Conservation (phyloP, 2,113 vertebrate species). For the Gorsachius goisagi region DNA sequence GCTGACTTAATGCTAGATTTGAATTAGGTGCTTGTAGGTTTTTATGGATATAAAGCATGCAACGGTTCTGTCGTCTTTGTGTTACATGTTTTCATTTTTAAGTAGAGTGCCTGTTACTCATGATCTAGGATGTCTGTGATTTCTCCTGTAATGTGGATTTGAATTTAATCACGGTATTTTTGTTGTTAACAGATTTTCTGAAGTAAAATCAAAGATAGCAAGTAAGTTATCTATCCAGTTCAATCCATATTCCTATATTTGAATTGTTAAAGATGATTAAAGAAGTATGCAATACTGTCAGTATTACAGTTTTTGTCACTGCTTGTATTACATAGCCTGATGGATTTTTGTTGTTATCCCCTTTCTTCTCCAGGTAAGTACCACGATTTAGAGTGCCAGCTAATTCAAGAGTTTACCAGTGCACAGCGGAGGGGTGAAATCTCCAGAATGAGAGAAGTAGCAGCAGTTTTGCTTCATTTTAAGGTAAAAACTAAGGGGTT, state of each 20-base stretch:
- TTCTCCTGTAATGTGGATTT: conserved; percentile 6
- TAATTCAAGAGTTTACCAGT: conserved; percentile 97
- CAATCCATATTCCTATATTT: conserved; percentile 17
- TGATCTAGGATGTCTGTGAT: not conserved
- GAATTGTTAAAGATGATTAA: conserved; percentile 28
- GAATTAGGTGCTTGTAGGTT: conserved; percentile 48
- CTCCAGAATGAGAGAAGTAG: conserved; percentile 96
- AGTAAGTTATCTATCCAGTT: conserved; percentile 81
- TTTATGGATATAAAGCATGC: not conserved
- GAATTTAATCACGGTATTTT: conserved; percentile 37
- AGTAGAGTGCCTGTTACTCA: not conserved
- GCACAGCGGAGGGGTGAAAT: conserved; percentile 94
- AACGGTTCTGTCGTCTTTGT: conserved; percentile 31
- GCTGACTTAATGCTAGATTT: conserved; percentile 54
- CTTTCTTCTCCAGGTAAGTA: conserved; percentile 88
- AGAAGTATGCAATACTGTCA: not conserved
- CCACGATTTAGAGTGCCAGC: conserved; percentile 96
- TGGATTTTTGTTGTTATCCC: conserved; percentile 41
- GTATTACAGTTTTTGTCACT: not conserved
- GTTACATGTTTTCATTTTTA: not conserved
- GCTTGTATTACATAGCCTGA: not conserved
- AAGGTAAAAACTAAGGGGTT: conserved; percentile 81
- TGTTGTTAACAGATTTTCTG: conserved; percentile 89
- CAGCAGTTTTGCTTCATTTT: conserved; percentile 97
- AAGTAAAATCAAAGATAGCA: conserved; percentile 99